These are phyloP conservation scores for Amphipyra tragopoginis DNA, from an alignment of 2,888 invertebrate genomes.

Conservation along the genomic window DNA sequence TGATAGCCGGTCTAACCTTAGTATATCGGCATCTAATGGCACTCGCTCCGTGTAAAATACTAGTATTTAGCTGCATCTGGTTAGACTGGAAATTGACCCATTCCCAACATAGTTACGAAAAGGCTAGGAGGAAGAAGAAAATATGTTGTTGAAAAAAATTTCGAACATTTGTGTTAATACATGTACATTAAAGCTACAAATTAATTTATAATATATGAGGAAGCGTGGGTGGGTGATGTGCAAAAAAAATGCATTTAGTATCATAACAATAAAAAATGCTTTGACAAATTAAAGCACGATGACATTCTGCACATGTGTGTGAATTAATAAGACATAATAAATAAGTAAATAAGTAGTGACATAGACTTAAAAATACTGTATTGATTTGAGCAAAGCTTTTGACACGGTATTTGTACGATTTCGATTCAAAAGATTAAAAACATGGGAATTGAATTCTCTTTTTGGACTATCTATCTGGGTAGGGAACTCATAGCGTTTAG, in stretches of 20 bases:
- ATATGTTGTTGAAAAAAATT: background rate
- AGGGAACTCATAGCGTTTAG: background rate
- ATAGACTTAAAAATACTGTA: background rate
- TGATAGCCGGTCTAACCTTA: too few relatives aligned
- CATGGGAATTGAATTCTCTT: too few relatives aligned
- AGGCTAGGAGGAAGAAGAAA: too few relatives aligned
- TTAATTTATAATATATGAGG: conserved; percentile 1
- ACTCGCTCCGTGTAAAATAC: too few relatives aligned
- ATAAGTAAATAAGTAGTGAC: background rate
- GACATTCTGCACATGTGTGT: background rate
- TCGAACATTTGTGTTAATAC: background rate
- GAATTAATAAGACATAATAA: background rate
- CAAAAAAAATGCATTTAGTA: conserved; percentile 20
- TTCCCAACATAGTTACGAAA: too few relatives aligned
- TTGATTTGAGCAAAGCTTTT: conserved; percentile 6
- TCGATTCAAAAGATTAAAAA: background rate
- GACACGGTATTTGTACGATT: background rate
- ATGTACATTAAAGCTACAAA: conserved; percentile 24
- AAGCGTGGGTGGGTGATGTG: background rate
- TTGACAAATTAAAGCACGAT: conserved; percentile 8
- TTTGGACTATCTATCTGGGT: background rate
- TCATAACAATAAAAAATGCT: conserved; percentile 4
- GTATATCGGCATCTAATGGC: too few relatives aligned
- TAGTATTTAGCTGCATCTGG: too few relatives aligned
- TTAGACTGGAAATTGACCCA: too few relatives aligned